Base-by-base conservation (phyloP, 2,888 invertebrate species). In the Orchesellides sinensis region DNA sequence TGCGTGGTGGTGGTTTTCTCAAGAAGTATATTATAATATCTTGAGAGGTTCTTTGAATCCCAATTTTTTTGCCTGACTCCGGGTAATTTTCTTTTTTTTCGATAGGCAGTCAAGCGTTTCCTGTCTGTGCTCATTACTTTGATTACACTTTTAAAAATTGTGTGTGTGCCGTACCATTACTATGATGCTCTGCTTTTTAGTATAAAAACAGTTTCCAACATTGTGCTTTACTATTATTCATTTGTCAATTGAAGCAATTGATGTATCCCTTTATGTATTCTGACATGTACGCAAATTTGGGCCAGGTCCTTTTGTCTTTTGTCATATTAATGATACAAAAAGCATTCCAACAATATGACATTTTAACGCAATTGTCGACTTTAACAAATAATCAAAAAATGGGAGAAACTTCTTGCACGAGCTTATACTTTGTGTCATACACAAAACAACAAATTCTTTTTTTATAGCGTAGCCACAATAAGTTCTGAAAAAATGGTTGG, bases 101-200 rank as follows among this genome's bases (percentile, higher is more conserved):
- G 66, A 45, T 63, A 56, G 56, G 75, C 75, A 75, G 75, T 75
- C 56, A 66, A 75, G 66, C 75, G 75, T 75, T 75, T 75, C 75
- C 75, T 75, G 75, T 66, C 52, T 74, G 75, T 75, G 56, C 75
- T 75, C 75, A 75, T 75, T 75, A 75, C 66, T 75, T 45, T 54
- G 75, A 75, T 75, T 75, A 75, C 45, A 47, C 66, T 56, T 25
- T 73, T 29, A 68, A 68, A 49, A 21, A 52, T 32, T 63, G 23
- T 63, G 25, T 74, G 45, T 72, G 65, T 63, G 65, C 74, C 25
- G 5, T 66, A 74, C 65, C 52, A 56, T 40, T 40, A 8, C 40
- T 40, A 29, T n/a, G n/a, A n/a, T 25, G 21, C 54, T 40, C 40
- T 56, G 70, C 23, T 25, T 23, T 74, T 59, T 35, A 52, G 56